Evolutionary conservation across 2,797 vertebrate species (phyloP), one percentile per base, ranked within the genome.

Genomic region (Bradypodion ventrale): DNA sequence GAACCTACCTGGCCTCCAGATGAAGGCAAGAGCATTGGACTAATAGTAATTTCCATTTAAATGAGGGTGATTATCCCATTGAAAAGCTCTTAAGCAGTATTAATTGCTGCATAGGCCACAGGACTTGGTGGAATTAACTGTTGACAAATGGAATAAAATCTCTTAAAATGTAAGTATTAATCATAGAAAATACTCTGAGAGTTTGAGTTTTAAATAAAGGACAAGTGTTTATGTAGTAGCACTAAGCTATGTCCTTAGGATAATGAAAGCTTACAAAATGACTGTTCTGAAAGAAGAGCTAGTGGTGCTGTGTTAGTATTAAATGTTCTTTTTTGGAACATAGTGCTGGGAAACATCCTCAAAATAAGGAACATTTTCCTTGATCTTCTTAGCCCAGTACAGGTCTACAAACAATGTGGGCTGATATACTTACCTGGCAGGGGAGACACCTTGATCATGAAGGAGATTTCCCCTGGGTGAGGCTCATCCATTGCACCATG

Each of bases 11-110:
- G 94, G 87, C 74, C 89, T 88, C 32, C 81, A 86, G 6, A 85
- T 75, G 91, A 90, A 91, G 89, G 92, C 92, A 88, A 80, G 88
- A 84, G 87, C 90, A 87, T 83, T 91, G 92, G 70, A 81, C 90
- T 91, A 83, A 79, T 82, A 82, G 35, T 75, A 70, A 89, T 94
- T 93, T 92, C 80, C 92, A 93, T 93, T 84, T 94, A 87, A 94
- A 94, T 93, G 87, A 66, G 85, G 84, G 85, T 87, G 92, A 94
- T 93, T 94, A 92, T 92, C 90, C 88, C 74, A 0, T 82, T 92
- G 88, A 92, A 94, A 93, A 91, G 89, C 90, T 91, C 91, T 90
- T 94, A 92, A 93, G 90, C 91, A 91, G 89, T 93, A 90, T 92
- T 94, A 94, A 93, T 92, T 92, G 88, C 91, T 82, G 76, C 90